Base-by-base conservation (phyloP, 2,797 vertebrate species). In the Melanitta fusca region DNA sequence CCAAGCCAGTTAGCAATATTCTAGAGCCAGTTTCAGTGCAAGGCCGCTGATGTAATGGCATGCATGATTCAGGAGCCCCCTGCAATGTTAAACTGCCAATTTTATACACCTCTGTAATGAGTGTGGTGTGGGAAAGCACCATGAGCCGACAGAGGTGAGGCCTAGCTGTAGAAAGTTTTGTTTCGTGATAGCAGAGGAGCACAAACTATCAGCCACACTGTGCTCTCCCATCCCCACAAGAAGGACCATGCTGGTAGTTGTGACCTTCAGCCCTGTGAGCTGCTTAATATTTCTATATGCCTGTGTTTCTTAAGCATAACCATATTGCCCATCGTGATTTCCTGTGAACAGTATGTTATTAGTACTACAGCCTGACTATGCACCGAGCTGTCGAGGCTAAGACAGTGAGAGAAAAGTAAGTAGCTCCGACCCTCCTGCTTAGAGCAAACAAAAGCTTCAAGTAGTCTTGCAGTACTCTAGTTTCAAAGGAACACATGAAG, bases 391-490 rank as follows among this genome's bases (percentile, higher is more conserved):
- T 56, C 64, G 47, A 83, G 75, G 45, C 51, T 88, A 80, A 92
- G 36, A 91, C 19, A 81, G 28, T 68, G 74, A 88, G 51, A 82
- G 86, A 60, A 94, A 80, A 94, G 69, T 68, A 84, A 79, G 58
- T 62, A 92, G 88, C 74, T 90, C 68, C 71, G 69, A 82, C 39
- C 69, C 34, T 75, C 20, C 45, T 80, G 43, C 80, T 91, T 80
- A 93, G 80, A 71, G 41, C 70, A 94, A 79, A 85, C 64, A 92
- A 93, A 92, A 80, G 19, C 73, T 91, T 95, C 68, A 85, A 91
- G 72, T 60, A 93, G 89, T 79, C 71, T 82, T 80, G 49, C 80
- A 85, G 49, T 93, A 90, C 79, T 92, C 41, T 80, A 56, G 70
- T 74, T 95, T 89, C 80, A 85, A 84, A 65, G 47, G 27, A 32